Evolutionary conservation across 2,888 invertebrate genomes (phyloP).

Genomic region (Dicyrtoma fusca): DNA sequence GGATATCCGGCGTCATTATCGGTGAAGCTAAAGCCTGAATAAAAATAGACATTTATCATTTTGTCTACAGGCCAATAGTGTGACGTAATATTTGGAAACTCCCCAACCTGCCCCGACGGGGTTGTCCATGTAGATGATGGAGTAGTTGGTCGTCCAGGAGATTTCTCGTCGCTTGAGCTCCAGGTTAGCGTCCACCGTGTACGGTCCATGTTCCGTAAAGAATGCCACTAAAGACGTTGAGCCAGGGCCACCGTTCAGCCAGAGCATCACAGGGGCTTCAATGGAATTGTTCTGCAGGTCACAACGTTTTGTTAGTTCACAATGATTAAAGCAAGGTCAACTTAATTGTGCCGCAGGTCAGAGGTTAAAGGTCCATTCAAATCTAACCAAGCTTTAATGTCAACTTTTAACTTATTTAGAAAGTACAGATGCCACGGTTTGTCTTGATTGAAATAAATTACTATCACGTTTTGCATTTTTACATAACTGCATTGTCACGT

Average conservation of each 20-base stretch:
- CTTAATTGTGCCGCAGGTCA: not conserved
- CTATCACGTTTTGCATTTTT: too few species aligned
- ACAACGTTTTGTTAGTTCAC: too few species aligned
- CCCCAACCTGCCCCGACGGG: slow-evolving; percentile 75
- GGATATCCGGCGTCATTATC: slow-evolving; percentile 75
- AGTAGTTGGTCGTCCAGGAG: slow-evolving; percentile 78
- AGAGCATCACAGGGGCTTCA: slow-evolving; percentile 61
- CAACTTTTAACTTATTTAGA: not conserved
- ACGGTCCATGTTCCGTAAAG: slow-evolving; percentile 67
- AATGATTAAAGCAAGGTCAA: not conserved
- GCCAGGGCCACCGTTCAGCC: slow-evolving; percentile 67
- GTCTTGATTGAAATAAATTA: not conserved
- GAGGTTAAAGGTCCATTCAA: too few species aligned
- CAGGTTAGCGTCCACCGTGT: slow-evolving; percentile 59
- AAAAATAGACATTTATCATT: too few species aligned
- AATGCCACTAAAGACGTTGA: slow-evolving; percentile 64
- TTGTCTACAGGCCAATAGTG: too few species aligned
- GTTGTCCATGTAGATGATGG: slow-evolving; percentile 86
- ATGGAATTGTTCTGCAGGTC: slow-evolving; percentile 21
- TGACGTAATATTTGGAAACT: not conserved
- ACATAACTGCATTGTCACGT: too few species aligned
- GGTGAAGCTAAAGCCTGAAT: slow-evolving; percentile 82
- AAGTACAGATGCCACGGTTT: too few species aligned
- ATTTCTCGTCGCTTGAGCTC: slow-evolving; percentile 68
- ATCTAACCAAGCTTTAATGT: too few species aligned